Base-by-base conservation (phyloP, 1,140 invertebrate species). In the Tetragonula clypearis region DNA sequence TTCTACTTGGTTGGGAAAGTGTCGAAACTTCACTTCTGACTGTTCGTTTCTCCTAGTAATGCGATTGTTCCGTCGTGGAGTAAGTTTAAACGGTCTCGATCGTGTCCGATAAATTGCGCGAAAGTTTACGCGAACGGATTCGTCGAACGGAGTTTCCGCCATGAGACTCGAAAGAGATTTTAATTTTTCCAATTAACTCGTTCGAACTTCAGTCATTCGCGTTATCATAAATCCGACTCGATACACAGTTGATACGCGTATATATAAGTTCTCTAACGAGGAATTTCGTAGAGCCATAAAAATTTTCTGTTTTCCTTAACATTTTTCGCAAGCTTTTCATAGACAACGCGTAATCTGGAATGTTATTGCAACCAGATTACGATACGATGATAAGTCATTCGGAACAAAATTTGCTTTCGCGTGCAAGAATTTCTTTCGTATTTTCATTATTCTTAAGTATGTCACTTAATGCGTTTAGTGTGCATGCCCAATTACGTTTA, bases 361-460 rank as follows among this genome's bases (percentile, higher is more conserved):
- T 21, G 75, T 79, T 41, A 60, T 41, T 79, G 82, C 56, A 65
- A 71, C 41, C 14, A 23, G 66, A 65, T 84, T 65, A 65, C 68
- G 55, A 17, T 53, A 41, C 14, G 0, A 1, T 5, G 82, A 84
- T 84, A 84, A 60, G 55, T 12, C 26, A 79, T 72, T 30, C 56
- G 1, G 23, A 30, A 23, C 41, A 21, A 35, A 79, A 30, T 23
- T 49, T 41, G 82, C 68, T 84, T 81, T 84, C 77, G 81, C 81
- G 21, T 62, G 30, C n/a, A 62, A 8, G 23, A 49, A 49, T 83
- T 83, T 56, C n/a, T 69, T 69, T 30, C 58, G 65, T 2, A 21
- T 35, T 53, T 60, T 17, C 17, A 6, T 26, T 30, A 26, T 21
- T 41, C 30, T 62, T 56, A 77, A 82, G 26, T 68, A 74, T 78